Evolutionary conservation across 35 echinoderm and acorn worm genomes (phyloP), one percentile per base, ranked within the genome.

Genomic region (Nesometra sesokonis): DNA sequence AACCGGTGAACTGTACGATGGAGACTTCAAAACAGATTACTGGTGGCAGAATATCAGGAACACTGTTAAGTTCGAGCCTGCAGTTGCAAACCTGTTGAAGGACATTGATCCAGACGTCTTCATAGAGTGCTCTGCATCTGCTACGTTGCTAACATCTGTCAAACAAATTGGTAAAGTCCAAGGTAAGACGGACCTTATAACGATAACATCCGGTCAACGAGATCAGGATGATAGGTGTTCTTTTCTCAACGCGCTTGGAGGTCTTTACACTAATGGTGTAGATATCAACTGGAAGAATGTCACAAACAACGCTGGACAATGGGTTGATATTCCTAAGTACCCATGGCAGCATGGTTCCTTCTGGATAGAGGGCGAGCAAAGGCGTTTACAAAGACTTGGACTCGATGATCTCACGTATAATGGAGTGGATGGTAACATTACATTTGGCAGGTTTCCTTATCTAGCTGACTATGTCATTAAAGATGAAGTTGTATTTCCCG

Each of bases 1-100:
- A 0, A 93, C 85, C 11, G 94, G 94, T 30, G 83, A 93, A 77
- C 37, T 46, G 17, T 86, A 97, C 77, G 85, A 93, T 23, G 94
- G 88, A 82, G 86, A 85, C 35, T 93, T 97, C 78, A 86, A 87
- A 31, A 91, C 89, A 15, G 86, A 88, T 13, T 97, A 97, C 77
- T 97, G 94, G 94, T 97, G 94, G 94, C 47, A 85, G 11, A 97
- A 97, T 77, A 97, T 97, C 35, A 80, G 94, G 21, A 91, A 89
- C 76, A 36, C 91, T 9, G 95, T 97, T 33, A 84, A 86, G 35
- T 97, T 97, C 57, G 85, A 93, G 84, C 57, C 86, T 27, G 95
- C 95, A 21, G 86, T 97, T 35, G 89, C 89, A 47, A 80, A 78
- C 32, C 85, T 97, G 13, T 33, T 97, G 17, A 76, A 78, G 29